A percentile compares a stretch with the other conserved stretches of the same genome.
Evolutionary conservation across 2,797 vertebrate species (phyloP).

Genomic region (Mus caroli): DNA sequence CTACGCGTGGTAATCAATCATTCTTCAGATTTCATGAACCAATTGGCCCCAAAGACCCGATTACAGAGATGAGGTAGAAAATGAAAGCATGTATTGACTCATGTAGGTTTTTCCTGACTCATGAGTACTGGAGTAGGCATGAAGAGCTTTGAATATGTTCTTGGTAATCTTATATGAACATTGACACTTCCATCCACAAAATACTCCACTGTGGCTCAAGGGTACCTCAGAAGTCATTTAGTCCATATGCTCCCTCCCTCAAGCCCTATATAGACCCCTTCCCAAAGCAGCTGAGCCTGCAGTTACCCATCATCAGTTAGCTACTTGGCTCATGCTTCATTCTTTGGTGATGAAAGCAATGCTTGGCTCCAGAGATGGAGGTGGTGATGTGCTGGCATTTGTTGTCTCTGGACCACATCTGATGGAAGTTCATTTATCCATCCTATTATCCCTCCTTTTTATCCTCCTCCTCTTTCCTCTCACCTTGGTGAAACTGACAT

Average conservation of each 20-base stretch:
- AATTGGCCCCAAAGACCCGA: neutral
- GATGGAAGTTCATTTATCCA: neutral
- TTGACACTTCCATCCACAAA: neutral
- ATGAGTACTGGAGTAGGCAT: neutral
- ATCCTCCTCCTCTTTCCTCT: neutral
- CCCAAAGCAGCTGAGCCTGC: neutral
- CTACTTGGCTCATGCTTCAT: neutral
- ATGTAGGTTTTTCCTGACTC: neutral
- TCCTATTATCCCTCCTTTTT: neutral
- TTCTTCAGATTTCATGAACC: slow-evolving; percentile 4
- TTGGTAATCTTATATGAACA: slow-evolving; percentile 12
- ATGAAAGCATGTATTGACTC: neutral
- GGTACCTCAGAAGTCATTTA: neutral
- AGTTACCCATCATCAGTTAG: neutral
- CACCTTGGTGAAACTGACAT: neutral
- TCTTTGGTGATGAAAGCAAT: neutral
- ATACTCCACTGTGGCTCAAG: neutral
- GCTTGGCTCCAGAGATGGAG: neutral
- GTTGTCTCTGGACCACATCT: neutral
- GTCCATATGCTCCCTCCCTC: neutral
- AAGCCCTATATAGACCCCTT: no score
- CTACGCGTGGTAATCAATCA: neutral
- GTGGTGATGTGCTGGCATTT: neutral
- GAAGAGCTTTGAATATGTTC: neutral
- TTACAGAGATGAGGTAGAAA: neutral